Percentiles rank a stretch among this genome's conserved stretches.
Evolutionary conservation across 2,888 invertebrate genomes (phyloP).

Genomic region (Rhingia rostrata): DNA sequence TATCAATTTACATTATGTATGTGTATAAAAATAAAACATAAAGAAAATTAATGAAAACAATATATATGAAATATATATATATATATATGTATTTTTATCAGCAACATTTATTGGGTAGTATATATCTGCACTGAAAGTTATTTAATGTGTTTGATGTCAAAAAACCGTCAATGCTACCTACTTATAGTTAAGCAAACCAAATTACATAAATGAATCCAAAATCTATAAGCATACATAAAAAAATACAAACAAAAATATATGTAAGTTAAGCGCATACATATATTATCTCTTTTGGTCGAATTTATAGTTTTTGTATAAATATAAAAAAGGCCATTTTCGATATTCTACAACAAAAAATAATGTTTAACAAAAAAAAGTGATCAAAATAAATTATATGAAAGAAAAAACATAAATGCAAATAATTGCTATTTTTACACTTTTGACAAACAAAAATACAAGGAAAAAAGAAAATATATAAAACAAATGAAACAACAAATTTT

Average conservation of each 20-base stretch:
- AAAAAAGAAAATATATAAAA: conserved; percentile 40
- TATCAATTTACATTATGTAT: conserved; percentile 23
- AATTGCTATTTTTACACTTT: conserved; percentile 62
- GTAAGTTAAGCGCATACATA: background rate
- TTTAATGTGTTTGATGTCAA: conserved; percentile 41
- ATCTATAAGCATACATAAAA: background rate
- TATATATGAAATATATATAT: background rate
- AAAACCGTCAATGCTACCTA: conserved; percentile 15
- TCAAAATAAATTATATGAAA: conserved; percentile 40
- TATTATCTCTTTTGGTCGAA: conserved; percentile 26
- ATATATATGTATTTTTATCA: conserved; percentile 29
- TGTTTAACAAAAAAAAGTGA: conserved; percentile 30
- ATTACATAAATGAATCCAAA: background rate
- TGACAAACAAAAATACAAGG: conserved; percentile 57
- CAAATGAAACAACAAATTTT: conserved; percentile 42
- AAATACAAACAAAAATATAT: background rate
- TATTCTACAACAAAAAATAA: conserved; percentile 71
- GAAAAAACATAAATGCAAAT: conserved; percentile 29
- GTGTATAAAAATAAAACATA: conserved; percentile 6
- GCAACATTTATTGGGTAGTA: conserved; percentile 21
- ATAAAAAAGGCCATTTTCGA: conserved; percentile 72
- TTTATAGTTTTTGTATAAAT: conserved; percentile 57
- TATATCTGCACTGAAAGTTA: conserved; percentile 42
- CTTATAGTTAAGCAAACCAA: background rate
- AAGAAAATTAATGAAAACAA: conserved; percentile 1